Evolutionary conservation across 2,113 vertebrate species (phyloP), one percentile per base, ranked within the genome.

Genomic region (Pipra filicauda): DNA sequence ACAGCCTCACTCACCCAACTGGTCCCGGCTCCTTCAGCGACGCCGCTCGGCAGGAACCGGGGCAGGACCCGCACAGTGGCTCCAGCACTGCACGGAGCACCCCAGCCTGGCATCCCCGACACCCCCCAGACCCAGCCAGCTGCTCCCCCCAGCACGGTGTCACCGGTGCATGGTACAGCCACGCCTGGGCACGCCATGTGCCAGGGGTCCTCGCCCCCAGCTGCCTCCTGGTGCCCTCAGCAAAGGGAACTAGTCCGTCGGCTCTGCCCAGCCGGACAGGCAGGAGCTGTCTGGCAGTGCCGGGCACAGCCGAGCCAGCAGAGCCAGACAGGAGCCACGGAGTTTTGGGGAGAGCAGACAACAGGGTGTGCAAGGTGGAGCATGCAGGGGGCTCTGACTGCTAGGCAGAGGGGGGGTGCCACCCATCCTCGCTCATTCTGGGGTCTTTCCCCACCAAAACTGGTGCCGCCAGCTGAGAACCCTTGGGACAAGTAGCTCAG

Each of bases 1-100:
- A 95, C 69, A 16, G 87, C 95, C 93, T 41, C 96, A 96, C 96
- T 96, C 95, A 46, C 95, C 95, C 57, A 20, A 96, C 96, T 95
- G 96, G 96, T 95, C 95, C 89, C 39, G 12, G 96, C 93, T 95
- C 87, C 76, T 54, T 69, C 9, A 3, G 93, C 16, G 8, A 85
- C 48, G 78, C 94, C 1, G 44, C 83, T 92, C 62, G 2, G 79
- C 93, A 94, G 80, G 93, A 96, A 83, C 41, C 24, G n/a, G 65
- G 35, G 64, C 72, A 69, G 72, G 86, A 88, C 48, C 82, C 24
- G 3, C 8, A 2, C 3, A 11, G 86, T 4, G 4, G 65, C 66
- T 64, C 49, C 85, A 13, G 85, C 69, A 11, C 54, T 0, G 0
- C 28, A 24, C 1, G 0, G 80, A 41, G 33, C 31, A 8, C 55